These are phyloP conservation scores for Pedetes capensis DNA, from an alignment of 2,113 vertebrate species.

Conservation along the genomic window DNA sequence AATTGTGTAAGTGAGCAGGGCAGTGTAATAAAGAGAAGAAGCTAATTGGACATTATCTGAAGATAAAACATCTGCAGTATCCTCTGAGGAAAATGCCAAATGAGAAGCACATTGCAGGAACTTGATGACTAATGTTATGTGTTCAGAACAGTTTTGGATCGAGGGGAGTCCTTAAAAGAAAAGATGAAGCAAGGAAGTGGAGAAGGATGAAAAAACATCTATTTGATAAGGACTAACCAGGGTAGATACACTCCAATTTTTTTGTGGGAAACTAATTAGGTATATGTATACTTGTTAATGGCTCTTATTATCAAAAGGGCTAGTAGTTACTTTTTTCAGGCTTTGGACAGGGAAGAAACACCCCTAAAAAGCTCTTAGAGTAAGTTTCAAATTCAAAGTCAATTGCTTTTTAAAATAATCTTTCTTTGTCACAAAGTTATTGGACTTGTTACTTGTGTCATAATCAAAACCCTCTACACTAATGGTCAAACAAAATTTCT, in stretches of 20 bases:
- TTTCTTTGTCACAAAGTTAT: not conserved
- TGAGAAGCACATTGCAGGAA: slow-evolving; percentile 57
- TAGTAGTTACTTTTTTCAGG: not conserved
- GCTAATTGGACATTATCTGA: slow-evolving; percentile 61
- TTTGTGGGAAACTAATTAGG: slow-evolving; percentile 15
- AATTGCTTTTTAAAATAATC: too few species aligned
- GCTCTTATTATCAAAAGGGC: not conserved
- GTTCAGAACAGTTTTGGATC: slow-evolving; percentile 56
- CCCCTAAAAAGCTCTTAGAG: not conserved
- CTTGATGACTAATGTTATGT: slow-evolving; percentile 63
- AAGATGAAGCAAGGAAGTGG: not conserved
- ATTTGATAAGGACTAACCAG: not conserved
- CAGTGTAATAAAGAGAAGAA: slow-evolving; percentile 47
- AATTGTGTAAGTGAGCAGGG: slow-evolving; percentile 30
- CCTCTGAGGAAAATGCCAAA: slow-evolving; percentile 48
- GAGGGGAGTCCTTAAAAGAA: slow-evolving; percentile 45
- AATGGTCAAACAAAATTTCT: not conserved
- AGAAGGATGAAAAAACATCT: slow-evolving; percentile 3
- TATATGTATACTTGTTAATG: not conserved
- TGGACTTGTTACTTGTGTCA: not conserved
- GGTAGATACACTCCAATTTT: not conserved
- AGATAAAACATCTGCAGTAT: slow-evolving; percentile 52
- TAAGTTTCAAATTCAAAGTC: too few species aligned
- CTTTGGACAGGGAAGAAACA: not conserved
- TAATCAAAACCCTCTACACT: not conserved